Evolutionary conservation across 2,797 vertebrate genomes (phyloP).

Genomic region (Loriculus beryllinus): DNA sequence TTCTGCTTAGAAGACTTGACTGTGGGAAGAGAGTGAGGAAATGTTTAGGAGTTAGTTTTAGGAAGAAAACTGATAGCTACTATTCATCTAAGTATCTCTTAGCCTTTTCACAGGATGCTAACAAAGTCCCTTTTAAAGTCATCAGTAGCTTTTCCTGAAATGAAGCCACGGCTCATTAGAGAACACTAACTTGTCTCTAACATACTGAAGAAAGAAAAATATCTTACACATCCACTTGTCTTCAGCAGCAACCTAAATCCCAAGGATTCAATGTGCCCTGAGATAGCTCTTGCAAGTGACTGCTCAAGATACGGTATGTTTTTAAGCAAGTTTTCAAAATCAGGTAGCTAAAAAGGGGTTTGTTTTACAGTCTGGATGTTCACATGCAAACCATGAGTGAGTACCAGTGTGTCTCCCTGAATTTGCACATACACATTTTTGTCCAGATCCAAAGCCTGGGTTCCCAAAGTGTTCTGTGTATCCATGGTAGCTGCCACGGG

Average conservation of each 20-base stretch:
- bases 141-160: background rate
- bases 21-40: background rate
- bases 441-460: background rate
- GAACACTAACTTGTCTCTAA: background rate
- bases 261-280: constrained; percentile 45
- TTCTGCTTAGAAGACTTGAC: background rate
- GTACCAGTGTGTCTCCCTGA: background rate
- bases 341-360: background rate
- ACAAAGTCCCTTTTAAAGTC: background rate
- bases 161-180: background rate
- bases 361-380: background rate
- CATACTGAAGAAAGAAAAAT: background rate
- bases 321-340: background rate
- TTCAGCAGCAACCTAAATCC: constrained; percentile 61
- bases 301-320: constrained; percentile 73
- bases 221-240: background rate
- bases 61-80: background rate
- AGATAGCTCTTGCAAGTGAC: constrained; percentile 64
- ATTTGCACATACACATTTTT: background rate
- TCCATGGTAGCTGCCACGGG: background rate
- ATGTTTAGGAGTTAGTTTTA: background rate
- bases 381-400: background rate
- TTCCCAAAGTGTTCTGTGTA: background rate
- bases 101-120: background rate
- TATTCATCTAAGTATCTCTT: background rate